Conservation (phyloP, 2,797 vertebrate genomes). For the Hyperoplus lanceolatus region DNA sequence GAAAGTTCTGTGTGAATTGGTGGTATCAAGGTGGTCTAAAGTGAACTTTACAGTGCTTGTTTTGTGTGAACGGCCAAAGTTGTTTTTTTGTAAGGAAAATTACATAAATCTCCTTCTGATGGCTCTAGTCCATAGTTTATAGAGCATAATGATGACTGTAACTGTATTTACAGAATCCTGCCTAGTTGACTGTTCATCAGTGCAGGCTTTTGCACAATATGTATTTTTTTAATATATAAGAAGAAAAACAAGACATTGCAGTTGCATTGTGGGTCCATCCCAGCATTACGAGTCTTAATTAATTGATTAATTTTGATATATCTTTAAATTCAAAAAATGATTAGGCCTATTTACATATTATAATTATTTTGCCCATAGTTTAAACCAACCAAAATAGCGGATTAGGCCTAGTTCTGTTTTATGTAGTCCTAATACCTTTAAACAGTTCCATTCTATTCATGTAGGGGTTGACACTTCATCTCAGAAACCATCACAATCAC, state of each 20-base stretch:
- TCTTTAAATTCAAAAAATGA: background rate
- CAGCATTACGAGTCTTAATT: slow-evolving; percentile 26
- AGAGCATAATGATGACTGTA: background rate
- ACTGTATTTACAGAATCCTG: background rate
- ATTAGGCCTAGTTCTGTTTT: too few species aligned
- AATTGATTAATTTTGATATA: background rate
- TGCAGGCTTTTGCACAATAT: background rate
- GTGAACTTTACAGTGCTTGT: too few species aligned
- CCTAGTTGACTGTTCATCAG: background rate
- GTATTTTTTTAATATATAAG: background rate
- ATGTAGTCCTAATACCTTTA: too few species aligned
- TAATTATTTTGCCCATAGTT: too few species aligned
- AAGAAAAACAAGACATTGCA: background rate
- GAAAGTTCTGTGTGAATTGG: too few species aligned
- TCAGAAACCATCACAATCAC: too few species aligned
- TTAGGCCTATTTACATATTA: background rate
- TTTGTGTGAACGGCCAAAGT: too few species aligned
- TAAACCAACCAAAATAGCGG: too few species aligned
- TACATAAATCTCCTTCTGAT: too few species aligned
- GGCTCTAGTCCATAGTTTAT: too few species aligned
- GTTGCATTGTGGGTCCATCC: slow-evolving; percentile 8
- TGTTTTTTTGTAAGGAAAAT: too few species aligned
- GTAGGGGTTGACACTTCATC: background rate
- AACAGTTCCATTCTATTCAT: background rate
- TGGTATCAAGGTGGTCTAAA: too few species aligned